Evolutionary conservation across 2,113 vertebrate genomes (phyloP), one percentile per base, ranked within the genome.

Genomic region (Aptenodytes forsteri): DNA sequence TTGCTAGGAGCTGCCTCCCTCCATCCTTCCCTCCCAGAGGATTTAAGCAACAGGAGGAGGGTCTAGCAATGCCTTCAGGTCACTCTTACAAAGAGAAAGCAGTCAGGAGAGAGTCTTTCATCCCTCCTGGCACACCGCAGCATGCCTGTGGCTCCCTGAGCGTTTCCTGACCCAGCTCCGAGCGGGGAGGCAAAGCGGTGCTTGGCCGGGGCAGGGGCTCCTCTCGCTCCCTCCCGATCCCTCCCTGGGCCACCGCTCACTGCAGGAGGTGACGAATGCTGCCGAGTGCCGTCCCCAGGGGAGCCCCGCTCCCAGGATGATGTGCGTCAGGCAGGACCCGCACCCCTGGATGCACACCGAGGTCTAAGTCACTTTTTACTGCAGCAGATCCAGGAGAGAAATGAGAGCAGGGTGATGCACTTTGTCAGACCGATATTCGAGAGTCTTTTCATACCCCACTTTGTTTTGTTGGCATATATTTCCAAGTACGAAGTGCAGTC

Each of bases 401-500:
- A 85, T n/a, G 61, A 87, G 32, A 32, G 56, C 49, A 89, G 87
- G 13, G 46, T 77, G 73, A 91, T 16, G 49, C 30, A 79, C 87
- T 75, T 82, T 91, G 77, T 95, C 95, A 93, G 36, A 81, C 54
- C 0, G 1, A 70, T 52, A 94, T n/a, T 61, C 47, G 13, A 79
- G 73, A 84, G 85, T 46, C 76, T 96, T 97, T 96, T 83, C 72
- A 87, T 76, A 38, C 19, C 40, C 38, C 44, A 88, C 91, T 85
- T 97, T 92, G 46, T 94, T 96, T 93, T 87, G 90, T 94, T 84
- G 50, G 88, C 36, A 11, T 83, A 18, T 92, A 95, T 97, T 96
- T 97, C 93, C 96, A 94, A 93, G 79, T 97, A 94, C 9, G 30
- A 96, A 98, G 97, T 73, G 80, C 96, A 97, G 98, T 98, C 97